Percentiles rank a stretch among this genome's conserved stretches.
Evolutionary conservation across 2,113 vertebrate genomes (phyloP).

Genomic region (Nothobranchius furzeri): DNA sequence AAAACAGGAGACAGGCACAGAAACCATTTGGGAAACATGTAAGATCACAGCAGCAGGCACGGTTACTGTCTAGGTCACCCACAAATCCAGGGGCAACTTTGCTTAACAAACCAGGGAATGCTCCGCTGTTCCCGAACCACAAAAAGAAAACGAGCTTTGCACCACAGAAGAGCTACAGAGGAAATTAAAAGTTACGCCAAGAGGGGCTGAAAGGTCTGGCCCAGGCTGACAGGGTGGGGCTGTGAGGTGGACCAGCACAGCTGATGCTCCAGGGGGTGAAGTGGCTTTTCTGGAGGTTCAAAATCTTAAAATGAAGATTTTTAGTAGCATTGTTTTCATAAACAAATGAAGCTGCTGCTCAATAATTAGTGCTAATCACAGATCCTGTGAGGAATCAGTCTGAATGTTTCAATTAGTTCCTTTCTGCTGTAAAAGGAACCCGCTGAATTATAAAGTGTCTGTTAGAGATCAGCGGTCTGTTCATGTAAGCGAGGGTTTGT

Average conservation of each 20-base stretch:
- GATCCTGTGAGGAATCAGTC: not conserved
- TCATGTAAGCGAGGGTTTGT: conserved; percentile 25
- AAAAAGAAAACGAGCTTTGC: conserved; percentile 65
- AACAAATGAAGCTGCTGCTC: not conserved
- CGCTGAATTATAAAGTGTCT: not conserved
- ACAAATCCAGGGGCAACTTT: conserved; percentile 82
- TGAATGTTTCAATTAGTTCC: not conserved
- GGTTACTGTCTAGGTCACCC: conserved; percentile 80
- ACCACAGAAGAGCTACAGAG: conserved; percentile 69
- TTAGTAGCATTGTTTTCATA: conserved; percentile 58
- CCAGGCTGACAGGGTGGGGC: conserved; percentile 31
- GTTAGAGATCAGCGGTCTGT: conserved; percentile 18
- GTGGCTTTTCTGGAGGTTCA: conserved; percentile 37
- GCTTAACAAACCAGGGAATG: conserved; percentile 80
- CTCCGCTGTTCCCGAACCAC: conserved; percentile 74
- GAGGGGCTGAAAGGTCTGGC: conserved; percentile 69
- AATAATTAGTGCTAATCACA: conserved; percentile 17
- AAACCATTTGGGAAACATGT: conserved; percentile 4
- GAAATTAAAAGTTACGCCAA: conserved; percentile 83
- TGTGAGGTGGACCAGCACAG: conserved; percentile 26
- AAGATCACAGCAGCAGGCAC: conserved; percentile 68
- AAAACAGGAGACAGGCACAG: conserved; percentile 19
- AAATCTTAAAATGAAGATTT: conserved; percentile 57
- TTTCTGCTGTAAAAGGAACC: not conserved
- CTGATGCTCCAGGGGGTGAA: conserved; percentile 46